A percentile compares a stretch with the other conserved stretches of the same genome.
These are phyloP conservation scores for Teleogryllus oceanicus DNA, from an alignment of 2,888 invertebrate species.

Conservation along the genomic window DNA sequence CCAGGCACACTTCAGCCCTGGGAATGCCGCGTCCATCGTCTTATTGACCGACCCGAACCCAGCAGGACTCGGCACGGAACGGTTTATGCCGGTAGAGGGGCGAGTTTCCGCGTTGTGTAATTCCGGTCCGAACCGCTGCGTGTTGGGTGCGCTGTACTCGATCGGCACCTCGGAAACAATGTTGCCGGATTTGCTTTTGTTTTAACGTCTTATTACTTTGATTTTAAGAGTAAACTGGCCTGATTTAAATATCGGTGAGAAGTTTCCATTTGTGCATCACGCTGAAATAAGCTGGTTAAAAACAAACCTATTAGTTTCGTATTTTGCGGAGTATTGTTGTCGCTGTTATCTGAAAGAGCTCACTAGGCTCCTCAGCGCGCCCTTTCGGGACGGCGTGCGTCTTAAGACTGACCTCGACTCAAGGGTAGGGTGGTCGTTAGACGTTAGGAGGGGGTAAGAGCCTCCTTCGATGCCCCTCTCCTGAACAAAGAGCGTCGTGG, in stretches of 20 bases:
- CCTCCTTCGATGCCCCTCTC: slow-evolving; percentile 21
- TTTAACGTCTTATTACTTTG: no score
- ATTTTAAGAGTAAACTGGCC: no score
- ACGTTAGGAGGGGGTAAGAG: slow-evolving; percentile 31
- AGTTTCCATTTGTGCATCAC: no score
- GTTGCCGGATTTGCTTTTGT: background rate
- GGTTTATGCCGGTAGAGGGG: slow-evolving; percentile 41
- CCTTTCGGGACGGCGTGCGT: background rate
- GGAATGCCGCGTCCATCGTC: slow-evolving; percentile 43
- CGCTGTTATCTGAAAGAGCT: no score
- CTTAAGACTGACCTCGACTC: slow-evolving; percentile 50
- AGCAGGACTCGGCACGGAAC: slow-evolving; percentile 41
- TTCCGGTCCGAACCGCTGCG: slow-evolving; percentile 38
- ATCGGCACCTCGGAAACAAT: slow-evolving; percentile 20
- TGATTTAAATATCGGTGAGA: no score
- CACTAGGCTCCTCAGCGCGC: background rate
- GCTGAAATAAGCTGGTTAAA: no score
- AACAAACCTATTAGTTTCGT: no score
- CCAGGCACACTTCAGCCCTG: slow-evolving; percentile 44
- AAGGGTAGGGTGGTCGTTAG: slow-evolving; percentile 48
- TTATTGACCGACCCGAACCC: slow-evolving; percentile 52
- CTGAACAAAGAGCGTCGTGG: slow-evolving; percentile 2
- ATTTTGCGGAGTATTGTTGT: no score
- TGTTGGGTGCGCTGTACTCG: slow-evolving; percentile 33
- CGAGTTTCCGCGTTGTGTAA: slow-evolving; percentile 49